Evolutionary conservation across 2,888 invertebrate genomes (phyloP).

Genomic region (Microplitis manilae): DNA sequence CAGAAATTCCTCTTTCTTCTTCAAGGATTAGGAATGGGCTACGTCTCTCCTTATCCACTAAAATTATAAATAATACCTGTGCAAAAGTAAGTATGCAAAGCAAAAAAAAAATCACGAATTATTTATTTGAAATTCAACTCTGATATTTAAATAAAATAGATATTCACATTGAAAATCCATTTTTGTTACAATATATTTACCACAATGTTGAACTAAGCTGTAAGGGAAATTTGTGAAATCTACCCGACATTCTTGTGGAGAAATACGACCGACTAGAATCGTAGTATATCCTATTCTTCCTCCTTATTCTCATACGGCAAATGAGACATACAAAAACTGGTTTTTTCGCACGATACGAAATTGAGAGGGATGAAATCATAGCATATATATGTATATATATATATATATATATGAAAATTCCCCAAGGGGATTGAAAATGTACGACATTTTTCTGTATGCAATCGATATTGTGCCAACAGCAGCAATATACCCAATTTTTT

Average conservation of each 20-base stretch:
- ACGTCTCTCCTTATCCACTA: too few relatives aligned
- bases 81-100: too few relatives aligned
- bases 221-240: slow-evolving; percentile 25
- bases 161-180: too few relatives aligned
- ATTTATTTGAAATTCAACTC: too few relatives aligned
- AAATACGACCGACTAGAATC: background rate
- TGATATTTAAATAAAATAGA: too few relatives aligned
- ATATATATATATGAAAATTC: slow-evolving; percentile 11
- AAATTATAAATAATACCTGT: too few relatives aligned
- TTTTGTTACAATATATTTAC: background rate
- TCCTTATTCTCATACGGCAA: slow-evolving; percentile 26
- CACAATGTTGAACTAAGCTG: background rate
- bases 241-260: slow-evolving; percentile 16
- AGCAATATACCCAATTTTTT: slow-evolving; percentile 2
- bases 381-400: background rate
- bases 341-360: slow-evolving; percentile 16
- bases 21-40: too few relatives aligned
- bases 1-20: too few relatives aligned
- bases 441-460: slow-evolving; percentile 21
- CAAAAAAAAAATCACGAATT: too few relatives aligned
- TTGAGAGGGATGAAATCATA: slow-evolving; percentile 22
- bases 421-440: slow-evolving; percentile 27
- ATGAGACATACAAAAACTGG: slow-evolving; percentile 34
- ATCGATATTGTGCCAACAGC: slow-evolving; percentile 19
- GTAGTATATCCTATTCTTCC: background rate